A percentile compares a stretch with the other conserved stretches of the same genome.
These are phyloP conservation scores for Vipera ursinii DNA, from an alignment of 2,797 vertebrate genomes.

Conservation along the genomic window DNA sequence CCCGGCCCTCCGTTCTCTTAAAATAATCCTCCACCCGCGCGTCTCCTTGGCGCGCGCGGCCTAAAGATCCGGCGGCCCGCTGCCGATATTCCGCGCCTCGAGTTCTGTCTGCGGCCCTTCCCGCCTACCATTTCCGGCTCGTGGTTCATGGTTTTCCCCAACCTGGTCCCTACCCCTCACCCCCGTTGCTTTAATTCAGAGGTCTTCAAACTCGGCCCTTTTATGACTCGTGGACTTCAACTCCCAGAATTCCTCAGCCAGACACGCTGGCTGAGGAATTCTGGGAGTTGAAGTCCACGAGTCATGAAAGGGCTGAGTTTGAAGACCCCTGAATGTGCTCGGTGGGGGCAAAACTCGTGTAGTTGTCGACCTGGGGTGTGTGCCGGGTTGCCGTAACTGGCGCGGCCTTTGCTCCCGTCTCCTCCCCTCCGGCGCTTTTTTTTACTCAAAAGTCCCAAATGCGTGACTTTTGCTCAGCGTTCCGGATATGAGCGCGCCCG, in stretches of 20 bases:
- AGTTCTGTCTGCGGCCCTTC: neutral
- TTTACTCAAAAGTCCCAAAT: neutral
- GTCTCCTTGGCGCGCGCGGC: neutral
- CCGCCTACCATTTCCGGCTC: neutral
- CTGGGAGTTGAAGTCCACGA: no score
- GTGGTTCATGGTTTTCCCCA: neutral
- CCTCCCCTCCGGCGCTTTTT: neutral
- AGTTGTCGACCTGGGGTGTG: neutral
- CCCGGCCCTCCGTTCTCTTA: neutral
- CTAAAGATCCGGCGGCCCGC: rapidly evolving
- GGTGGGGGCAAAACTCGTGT: neutral
- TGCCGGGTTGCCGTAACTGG: neutral
- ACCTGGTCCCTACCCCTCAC: rapidly evolving
- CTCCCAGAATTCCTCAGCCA: no score
- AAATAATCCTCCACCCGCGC: neutral
- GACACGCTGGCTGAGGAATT: no score
- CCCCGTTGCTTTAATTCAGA: neutral
- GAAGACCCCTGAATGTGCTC: neutral
- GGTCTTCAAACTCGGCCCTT: no score
- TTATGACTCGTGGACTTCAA: no score
- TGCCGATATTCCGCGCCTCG: neutral
- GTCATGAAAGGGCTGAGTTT: no score
- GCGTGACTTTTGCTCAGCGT: neutral
- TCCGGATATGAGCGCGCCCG: neutral
- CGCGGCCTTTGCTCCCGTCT: neutral